Base-by-base conservation (phyloP, 2,797 vertebrate species). In the Acridotheres tristis region DNA sequence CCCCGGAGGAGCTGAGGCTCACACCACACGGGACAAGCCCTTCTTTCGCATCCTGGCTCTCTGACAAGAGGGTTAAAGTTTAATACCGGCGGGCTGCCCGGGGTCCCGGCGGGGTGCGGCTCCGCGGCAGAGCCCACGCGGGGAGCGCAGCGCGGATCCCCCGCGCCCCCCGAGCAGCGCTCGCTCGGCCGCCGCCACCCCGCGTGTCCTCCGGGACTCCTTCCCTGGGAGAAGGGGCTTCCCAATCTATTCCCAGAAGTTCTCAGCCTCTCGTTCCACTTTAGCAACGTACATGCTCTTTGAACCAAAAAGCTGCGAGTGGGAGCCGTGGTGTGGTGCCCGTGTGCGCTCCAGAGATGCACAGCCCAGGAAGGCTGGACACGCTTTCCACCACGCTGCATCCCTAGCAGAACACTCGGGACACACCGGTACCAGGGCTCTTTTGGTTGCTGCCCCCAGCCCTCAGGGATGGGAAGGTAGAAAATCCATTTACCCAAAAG, bases 261-360 rank as follows among this genome's bases (percentile, higher is more conserved):
- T 68, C 40, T 54, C n/a, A 43, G 30, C 22, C 16, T 55, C 65
- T 22, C 29, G 20, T 48, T 80, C 42, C 21, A 15, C 36, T 55
- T 63, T 8, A 61, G n/a, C 17, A 5, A 2, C 4, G 10, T 20
- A 34, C 22, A 6, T 1, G 62, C 13, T 83, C 69, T 53, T 26
- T 29, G 8, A 32, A 38, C n/a, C 26, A 5, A n/a, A 50, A 38
- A 21, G 45, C 42, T 11, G 11, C 2, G 12, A 0, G 38, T 8
- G 65, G 54, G 20, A 32, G 14, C 5, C 11, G n/a, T 2, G 65
- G 32, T 2, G 85, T 0, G 45, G 81, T 67, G 71, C 42, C 68
- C 13, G 42, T 1, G 48, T 9, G 48, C 1, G 50, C 61, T 4
- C 7, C 47, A 1, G 2, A 27, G 42, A 9, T 1, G 1, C 36